These are phyloP conservation scores for Fissipunctia ypsillon DNA, from an alignment of 2,888 invertebrate genomes.

Conservation along the genomic window DNA sequence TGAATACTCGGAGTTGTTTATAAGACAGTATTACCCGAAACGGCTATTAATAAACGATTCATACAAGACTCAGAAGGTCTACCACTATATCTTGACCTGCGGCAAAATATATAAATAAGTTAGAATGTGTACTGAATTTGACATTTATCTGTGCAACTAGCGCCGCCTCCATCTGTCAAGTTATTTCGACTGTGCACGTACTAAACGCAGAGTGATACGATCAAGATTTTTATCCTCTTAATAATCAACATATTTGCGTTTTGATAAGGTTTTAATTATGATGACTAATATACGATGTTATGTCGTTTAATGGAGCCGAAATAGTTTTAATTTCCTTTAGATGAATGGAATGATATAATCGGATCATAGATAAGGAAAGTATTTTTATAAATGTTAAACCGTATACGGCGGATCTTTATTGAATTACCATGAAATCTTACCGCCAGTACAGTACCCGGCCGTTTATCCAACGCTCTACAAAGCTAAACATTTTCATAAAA, in stretches of 20 bases:
- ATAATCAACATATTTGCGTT: slow-evolving; percentile 35
- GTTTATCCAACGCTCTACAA: no score
- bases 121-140: slow-evolving; percentile 2
- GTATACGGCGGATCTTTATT: slow-evolving; percentile 1
- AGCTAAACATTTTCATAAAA: no score
- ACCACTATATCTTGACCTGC: slow-evolving; percentile 31
- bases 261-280: slow-evolving; percentile 52
- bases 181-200: background rate
- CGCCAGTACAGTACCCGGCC: no score
- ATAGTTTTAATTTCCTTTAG: slow-evolving; percentile 25
- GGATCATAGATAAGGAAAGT: slow-evolving; percentile 20
- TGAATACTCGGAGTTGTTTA: slow-evolving; percentile 56
- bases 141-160: slow-evolving; percentile 12
- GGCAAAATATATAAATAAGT: background rate
- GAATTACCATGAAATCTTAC: no score
- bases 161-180: background rate
- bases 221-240: slow-evolving; percentile 44
- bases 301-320: slow-evolving; percentile 17
- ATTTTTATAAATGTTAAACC: background rate
- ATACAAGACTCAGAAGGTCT: slow-evolving; percentile 2
- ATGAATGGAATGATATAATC: slow-evolving; percentile 51
- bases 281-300: slow-evolving; percentile 39
- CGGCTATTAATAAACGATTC: slow-evolving; percentile 47
- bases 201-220: background rate
- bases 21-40: slow-evolving; percentile 48